Conservation (phyloP, 2,797 vertebrate species). For the Myotis myotis region DNA sequence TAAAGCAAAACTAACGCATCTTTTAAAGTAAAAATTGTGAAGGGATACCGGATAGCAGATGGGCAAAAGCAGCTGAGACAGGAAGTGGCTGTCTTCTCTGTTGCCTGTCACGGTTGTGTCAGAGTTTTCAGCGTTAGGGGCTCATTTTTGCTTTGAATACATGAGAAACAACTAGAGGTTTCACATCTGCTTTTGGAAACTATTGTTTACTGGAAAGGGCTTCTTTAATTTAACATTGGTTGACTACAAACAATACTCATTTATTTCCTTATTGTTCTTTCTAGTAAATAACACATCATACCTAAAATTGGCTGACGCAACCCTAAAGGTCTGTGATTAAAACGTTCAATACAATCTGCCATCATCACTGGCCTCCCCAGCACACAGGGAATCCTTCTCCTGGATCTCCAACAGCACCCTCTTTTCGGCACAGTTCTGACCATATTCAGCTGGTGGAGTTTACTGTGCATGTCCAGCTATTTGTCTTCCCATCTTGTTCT, state of each 20-base stretch:
- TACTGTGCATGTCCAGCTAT: not conserved
- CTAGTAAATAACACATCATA: constrained; percentile 47
- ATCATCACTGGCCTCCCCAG: not conserved
- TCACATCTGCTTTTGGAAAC: constrained; percentile 57
- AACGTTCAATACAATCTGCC: not conserved
- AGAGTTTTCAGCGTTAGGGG: not conserved
- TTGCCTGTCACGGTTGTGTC: not conserved
- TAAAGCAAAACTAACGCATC: not conserved
- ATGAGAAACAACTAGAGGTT: constrained; percentile 17
- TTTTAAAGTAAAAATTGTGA: not conserved
- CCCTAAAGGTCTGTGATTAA: not conserved
- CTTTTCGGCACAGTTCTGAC: not conserved
- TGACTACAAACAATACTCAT: constrained; percentile 6
- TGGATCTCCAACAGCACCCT: not conserved
- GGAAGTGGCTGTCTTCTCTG: not conserved
- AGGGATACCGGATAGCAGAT: not conserved
- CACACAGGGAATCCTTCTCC: not conserved
- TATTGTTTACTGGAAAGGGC: constrained; percentile 42
- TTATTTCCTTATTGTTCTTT: constrained; percentile 51
- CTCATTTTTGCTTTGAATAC: constrained; percentile 46
- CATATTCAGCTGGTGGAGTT: not conserved
- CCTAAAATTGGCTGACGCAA: constrained; percentile 6
- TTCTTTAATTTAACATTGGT: constrained; percentile 38
- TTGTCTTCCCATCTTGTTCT: constrained; percentile 11
- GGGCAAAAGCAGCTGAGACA: not conserved